A percentile compares a stretch with the other conserved stretches of the same genome.
Conservation (phyloP, 2,113 vertebrate species). For the Mirounga angustirostris region DNA sequence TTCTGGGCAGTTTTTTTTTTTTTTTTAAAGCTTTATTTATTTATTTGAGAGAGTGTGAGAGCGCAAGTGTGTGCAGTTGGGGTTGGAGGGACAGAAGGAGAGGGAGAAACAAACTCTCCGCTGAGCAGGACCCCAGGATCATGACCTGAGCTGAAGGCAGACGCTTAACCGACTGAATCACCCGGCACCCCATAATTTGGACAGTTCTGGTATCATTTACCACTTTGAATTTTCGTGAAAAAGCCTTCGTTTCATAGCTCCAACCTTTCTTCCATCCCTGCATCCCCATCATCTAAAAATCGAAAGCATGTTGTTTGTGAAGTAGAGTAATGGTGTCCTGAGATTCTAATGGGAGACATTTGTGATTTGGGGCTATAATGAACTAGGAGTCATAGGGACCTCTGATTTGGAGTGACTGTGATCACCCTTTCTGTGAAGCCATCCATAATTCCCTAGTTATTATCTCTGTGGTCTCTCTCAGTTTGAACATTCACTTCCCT, state of each 20-base stretch:
- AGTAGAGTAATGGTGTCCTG: constrained; percentile 5
- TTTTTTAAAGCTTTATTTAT: not conserved
- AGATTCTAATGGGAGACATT: not conserved
- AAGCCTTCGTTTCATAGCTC: not conserved
- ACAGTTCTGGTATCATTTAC: not conserved
- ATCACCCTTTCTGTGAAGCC: not conserved
- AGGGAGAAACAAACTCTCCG: not conserved
- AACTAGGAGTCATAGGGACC: not conserved
- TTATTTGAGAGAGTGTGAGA: not conserved
- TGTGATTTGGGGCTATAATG: not conserved
- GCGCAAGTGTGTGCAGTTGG: not conserved
- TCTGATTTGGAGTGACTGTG: constrained; percentile 23
- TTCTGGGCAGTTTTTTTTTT: not conserved
- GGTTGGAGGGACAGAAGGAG: not conserved
- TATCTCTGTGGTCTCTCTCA: not conserved
- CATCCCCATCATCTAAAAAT: not conserved
- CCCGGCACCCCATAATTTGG: not conserved
- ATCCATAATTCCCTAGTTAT: not conserved
- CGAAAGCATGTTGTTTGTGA: constrained; percentile 3
- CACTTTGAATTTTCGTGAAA: not conserved
- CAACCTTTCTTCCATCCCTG: not conserved
- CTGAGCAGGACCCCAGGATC: not conserved
- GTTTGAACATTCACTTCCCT: not conserved
- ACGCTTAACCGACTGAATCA: not conserved
- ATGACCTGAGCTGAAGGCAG: not conserved